phyloP scores from a whole-genome alignment of 2,888 invertebrate species.

The Campaea margaritaria region DNA sequence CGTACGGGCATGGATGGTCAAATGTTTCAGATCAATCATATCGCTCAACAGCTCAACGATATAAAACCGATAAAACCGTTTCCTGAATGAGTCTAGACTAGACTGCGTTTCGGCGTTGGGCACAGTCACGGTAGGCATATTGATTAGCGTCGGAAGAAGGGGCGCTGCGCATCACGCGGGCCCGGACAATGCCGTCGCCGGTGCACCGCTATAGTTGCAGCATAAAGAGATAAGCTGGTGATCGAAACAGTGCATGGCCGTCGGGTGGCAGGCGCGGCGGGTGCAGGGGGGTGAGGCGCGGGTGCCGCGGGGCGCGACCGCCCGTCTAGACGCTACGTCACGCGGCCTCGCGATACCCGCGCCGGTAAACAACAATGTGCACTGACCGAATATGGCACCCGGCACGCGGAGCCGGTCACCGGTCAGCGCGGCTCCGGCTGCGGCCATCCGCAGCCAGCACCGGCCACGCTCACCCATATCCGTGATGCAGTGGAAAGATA shows the following conservation, averaged over 20 bases:
- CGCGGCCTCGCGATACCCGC: slow-evolving; percentile 86
- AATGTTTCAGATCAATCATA: neutral
- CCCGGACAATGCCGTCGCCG: slow-evolving; percentile 41
- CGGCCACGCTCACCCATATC: slow-evolving; percentile 23
- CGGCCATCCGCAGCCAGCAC: slow-evolving; percentile 43
- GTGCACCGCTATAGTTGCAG: slow-evolving; percentile 70
- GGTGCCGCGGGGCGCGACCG: slow-evolving; percentile 59
- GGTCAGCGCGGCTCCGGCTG: slow-evolving; percentile 62
- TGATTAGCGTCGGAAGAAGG: slow-evolving; percentile 17
- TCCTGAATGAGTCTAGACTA: slow-evolving; percentile 6
- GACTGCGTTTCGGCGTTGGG: slow-evolving; percentile 2
- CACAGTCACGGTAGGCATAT: slow-evolving; percentile 15
- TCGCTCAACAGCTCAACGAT: slow-evolving; percentile 11
- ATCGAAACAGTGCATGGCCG: slow-evolving; percentile 78
- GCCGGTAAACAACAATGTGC: slow-evolving; percentile 85
- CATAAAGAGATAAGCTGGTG: slow-evolving; percentile 82
- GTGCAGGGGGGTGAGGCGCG: slow-evolving; percentile 37
- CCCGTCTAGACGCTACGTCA: slow-evolving; percentile 86
- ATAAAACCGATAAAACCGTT: slow-evolving; percentile 9
- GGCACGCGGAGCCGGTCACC: slow-evolving; percentile 62
- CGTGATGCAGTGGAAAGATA: neutral
- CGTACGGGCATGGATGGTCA: too few relatives aligned
- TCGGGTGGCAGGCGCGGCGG: slow-evolving; percentile 50
- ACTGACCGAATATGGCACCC: slow-evolving; percentile 84
- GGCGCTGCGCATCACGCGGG: slow-evolving; percentile 5